Evolutionary conservation across 2,888 invertebrate genomes (phyloP).

Genomic region (Cryptosula pallasiana): DNA sequence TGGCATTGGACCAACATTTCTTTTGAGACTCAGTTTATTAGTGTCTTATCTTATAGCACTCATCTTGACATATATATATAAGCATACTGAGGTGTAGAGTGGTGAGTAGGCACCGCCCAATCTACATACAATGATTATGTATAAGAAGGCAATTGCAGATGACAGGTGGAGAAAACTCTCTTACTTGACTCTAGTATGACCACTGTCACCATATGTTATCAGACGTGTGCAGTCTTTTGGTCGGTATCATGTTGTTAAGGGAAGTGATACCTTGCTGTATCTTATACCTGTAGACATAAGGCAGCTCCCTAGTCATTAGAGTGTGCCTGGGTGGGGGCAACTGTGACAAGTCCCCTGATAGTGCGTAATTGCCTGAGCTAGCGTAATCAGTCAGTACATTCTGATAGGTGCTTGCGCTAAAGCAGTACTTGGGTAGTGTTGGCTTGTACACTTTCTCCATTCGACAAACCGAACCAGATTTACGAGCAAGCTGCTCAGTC

Average conservation of each 20-base stretch:
- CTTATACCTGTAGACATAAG: slow-evolving; percentile 22
- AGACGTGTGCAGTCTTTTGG: not conserved
- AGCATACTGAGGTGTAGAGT: too few relatives aligned
- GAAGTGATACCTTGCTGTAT: slow-evolving; percentile 23
- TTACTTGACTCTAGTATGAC: too few relatives aligned
- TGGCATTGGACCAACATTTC: too few relatives aligned
- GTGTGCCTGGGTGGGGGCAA: slow-evolving; percentile 15
- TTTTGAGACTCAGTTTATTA: too few relatives aligned
- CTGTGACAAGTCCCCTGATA: not conserved
- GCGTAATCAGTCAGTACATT: slow-evolving; percentile 20
- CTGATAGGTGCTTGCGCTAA: slow-evolving; percentile 24
- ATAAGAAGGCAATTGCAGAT: too few relatives aligned
- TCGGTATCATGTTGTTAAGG: slow-evolving; percentile 23
- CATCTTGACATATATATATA: too few relatives aligned
- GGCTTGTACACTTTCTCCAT: slow-evolving; percentile 16
- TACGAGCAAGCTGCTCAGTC: too few relatives aligned
- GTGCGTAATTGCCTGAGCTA: not conserved
- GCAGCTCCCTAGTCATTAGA: slow-evolving; percentile 22
- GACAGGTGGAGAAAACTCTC: too few relatives aligned
- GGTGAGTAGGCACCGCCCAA: too few relatives aligned
- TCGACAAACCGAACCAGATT: not conserved
- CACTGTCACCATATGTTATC: slow-evolving; percentile 11
- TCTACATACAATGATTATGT: too few relatives aligned
- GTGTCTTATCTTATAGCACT: too few relatives aligned
- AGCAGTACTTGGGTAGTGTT: slow-evolving; percentile 23